Percentiles rank a stretch among this genome's conserved stretches.
Evolutionary conservation across 2,113 vertebrate genomes (phyloP).

Genomic region (Sorex fumeus): DNA sequence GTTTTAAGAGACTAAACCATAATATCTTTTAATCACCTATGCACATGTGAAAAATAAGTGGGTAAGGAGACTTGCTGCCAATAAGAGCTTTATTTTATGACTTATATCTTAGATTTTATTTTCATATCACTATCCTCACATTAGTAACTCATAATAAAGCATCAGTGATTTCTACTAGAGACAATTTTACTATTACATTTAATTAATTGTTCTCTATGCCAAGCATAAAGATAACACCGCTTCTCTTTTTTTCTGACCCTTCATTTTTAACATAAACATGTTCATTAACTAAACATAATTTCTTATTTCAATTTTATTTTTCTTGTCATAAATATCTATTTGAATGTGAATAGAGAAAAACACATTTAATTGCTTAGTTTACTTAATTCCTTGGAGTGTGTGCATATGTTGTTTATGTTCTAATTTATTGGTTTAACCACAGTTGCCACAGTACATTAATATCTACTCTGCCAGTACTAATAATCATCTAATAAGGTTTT

Average conservation of each 20-base stretch:
- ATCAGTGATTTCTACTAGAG: background rate
- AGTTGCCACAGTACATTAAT: conserved; percentile 42
- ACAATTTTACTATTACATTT: conserved; percentile 12
- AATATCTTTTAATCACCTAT: conserved; percentile 8
- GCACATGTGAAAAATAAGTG: background rate
- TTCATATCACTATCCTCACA: background rate
- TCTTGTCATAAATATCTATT: background rate
- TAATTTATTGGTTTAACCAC: background rate
- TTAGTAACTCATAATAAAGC: conserved; percentile 42
- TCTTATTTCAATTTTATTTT: conserved; percentile 6
- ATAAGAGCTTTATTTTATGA: conserved; percentile 45
- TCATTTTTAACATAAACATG: conserved; percentile 25
- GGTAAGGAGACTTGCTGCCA: conserved; percentile 48
- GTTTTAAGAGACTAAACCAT: conserved; percentile 66
- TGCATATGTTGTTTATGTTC: conserved; percentile 22
- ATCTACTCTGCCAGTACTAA: conserved; percentile 20
- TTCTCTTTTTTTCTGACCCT: background rate
- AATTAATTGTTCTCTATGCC: conserved; percentile 24
- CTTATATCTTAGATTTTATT: conserved; percentile 1
- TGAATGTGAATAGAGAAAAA: conserved; percentile 36
- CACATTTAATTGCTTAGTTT: conserved; percentile 35
- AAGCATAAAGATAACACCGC: background rate
- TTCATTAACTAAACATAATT: conserved; percentile 16
- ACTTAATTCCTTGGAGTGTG: conserved; percentile 10
- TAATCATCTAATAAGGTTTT: conserved; percentile 50